These are phyloP conservation scores for Embiotoca jacksoni DNA, from an alignment of 2,113 vertebrate genomes.

Conservation along the genomic window DNA sequence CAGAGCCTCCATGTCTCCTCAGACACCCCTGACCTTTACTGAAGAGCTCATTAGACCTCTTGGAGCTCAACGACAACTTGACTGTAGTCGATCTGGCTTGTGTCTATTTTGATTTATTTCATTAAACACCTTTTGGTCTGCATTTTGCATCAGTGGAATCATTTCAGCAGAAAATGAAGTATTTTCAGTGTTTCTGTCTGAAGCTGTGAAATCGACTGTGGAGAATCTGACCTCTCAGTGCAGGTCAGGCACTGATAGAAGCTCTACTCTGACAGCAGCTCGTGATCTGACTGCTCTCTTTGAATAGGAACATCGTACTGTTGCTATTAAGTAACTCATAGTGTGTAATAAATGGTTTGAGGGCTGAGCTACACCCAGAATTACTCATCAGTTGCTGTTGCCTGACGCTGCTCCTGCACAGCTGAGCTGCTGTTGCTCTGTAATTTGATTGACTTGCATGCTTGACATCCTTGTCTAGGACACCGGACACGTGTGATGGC, in stretches of 20 bases:
- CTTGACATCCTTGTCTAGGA: constrained; percentile 31
- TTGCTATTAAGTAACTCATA: neutral
- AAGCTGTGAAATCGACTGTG: neutral
- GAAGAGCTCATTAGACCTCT: neutral
- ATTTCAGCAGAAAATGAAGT: neutral
- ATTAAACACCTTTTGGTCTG: neutral
- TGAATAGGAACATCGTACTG: neutral
- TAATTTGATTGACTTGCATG: constrained; percentile 28
- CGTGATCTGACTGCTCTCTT: neutral
- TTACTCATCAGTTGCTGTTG: constrained; percentile 38
- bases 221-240: neutral
- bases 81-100: neutral
- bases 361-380: constrained; percentile 26
- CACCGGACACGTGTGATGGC: constrained; percentile 30
- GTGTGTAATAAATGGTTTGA: constrained; percentile 14
- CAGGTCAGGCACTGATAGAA: neutral
- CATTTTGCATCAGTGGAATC: neutral
- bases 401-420: constrained; percentile 8
- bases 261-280: neutral
- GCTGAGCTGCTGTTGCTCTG: neutral
- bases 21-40: neutral
- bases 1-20: neutral
- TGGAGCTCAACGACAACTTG: neutral
- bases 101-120: constrained; percentile 6
- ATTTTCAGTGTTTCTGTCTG: neutral